Evolutionary conservation across 2,113 vertebrate genomes (phyloP), one percentile per base, ranked within the genome.

Genomic region (Caranx ignobilis): DNA sequence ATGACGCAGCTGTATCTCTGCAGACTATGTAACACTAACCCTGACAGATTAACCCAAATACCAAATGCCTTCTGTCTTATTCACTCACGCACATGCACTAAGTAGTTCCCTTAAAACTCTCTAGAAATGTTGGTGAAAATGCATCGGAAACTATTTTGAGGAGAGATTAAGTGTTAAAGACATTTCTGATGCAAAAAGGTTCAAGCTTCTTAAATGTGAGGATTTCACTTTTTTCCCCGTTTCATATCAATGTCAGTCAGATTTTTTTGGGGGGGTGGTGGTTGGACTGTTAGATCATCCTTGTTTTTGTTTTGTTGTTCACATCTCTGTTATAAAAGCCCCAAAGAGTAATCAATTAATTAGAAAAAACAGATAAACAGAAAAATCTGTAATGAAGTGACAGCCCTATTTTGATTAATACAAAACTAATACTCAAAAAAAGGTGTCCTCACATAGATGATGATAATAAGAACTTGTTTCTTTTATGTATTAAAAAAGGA

Each of bases 41-140:
- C 19, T 59, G 45, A 54, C 52, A 60, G 75, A 79, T 79, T 47
- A 84, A 82, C 10, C 78, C 61, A 70, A 67, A 74, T 41, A 41
- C 55, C 41, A 11, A 34, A 50, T 10, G 62, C 35, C 47, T 48
- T 0, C 16, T 71, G 41, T n/a, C 39, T 39, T 47, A 37, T 57
- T 61, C 12, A 6, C 54, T 55, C 34, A 37, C 48, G 0, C 26
- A 26, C 26, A 26, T 26, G 1, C 26, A 26, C 26, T 9, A 26
- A 75, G 64, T 35, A 75, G 13, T 64, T 13, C 21, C 52, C 31
- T 50, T 21, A 1, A 71, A 75, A 35, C 5, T 32, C 26, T 15
- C 12, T n/a, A 34, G 62, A 75, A 71, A 55, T 41, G 1, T 19
- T 19, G 0, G 6, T 31, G 0, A 55, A 32, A 43, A 50, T 66